Evolutionary conservation across 2,888 invertebrate genomes (phyloP).

Genomic region (Hemithea aestivaria): DNA sequence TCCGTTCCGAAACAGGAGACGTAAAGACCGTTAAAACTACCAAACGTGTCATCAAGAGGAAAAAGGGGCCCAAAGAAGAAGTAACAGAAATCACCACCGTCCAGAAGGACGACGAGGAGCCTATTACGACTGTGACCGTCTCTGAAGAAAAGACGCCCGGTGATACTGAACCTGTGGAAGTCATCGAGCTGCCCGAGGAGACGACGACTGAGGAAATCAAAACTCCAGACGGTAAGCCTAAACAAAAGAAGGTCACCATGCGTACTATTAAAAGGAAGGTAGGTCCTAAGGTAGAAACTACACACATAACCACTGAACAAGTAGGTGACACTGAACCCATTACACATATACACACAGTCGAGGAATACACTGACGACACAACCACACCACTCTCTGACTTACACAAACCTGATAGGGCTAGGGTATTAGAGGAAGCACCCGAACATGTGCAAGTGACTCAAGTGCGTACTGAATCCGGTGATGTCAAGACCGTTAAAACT

Average conservation of each 20-base stretch:
- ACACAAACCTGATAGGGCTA: conserved; percentile 27
- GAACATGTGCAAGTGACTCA: conserved; percentile 51
- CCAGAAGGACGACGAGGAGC: conserved; percentile 22
- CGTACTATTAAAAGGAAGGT: conserved; percentile 40
- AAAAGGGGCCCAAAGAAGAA: conserved; percentile 21
- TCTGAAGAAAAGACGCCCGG: conserved; percentile 52
- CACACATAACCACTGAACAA: conserved; percentile 25
- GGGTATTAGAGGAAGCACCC: conserved; percentile 44
- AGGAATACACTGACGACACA: conserved; percentile 34
- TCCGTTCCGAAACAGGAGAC: conserved; percentile 29
- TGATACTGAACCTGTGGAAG: conserved; percentile 19
- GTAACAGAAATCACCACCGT: conserved; percentile 24
- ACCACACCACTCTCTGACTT: conserved; percentile 21
- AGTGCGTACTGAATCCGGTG: conserved; percentile 50
- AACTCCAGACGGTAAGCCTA: conserved; percentile 21
- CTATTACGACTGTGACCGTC: conserved; percentile 27
- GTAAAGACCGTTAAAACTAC: conserved; percentile 38
- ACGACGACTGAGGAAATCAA: conserved; percentile 22
- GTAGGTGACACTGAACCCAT: conserved; percentile 35
- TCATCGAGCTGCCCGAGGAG: conserved; percentile 29
- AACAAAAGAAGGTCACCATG: conserved; percentile 35
- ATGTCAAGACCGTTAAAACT: conserved; percentile 45
- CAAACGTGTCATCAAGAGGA: conserved; percentile 21
- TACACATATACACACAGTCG: conserved; percentile 33
- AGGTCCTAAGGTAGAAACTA: conserved; percentile 36